Evolutionary conservation across 2,797 vertebrate genomes (phyloP).

Genomic region (Loriculus beryllinus): DNA sequence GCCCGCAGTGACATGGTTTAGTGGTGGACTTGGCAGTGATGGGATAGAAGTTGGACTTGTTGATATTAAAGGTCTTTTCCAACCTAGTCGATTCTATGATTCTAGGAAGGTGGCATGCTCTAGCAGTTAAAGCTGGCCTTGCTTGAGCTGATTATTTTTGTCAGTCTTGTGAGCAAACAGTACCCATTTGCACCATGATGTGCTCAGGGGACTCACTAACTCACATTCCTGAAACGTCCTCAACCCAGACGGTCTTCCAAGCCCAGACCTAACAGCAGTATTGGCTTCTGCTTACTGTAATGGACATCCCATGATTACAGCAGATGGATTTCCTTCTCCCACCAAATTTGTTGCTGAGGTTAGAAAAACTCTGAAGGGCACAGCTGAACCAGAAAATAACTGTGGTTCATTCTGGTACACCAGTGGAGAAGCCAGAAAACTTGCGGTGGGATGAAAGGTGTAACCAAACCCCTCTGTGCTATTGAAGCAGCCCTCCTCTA

Average conservation of each 20-base stretch:
- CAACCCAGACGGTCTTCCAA: not conserved
- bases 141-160: not conserved
- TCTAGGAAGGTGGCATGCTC: not conserved
- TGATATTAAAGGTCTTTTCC: not conserved
- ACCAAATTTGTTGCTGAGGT: not conserved
- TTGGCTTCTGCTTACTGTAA: not conserved
- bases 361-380: not conserved
- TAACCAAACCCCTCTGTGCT: not conserved
- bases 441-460: not conserved
- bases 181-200: not conserved
- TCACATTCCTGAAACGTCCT: rapidly evolving
- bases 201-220: not conserved
- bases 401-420: not conserved
- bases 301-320: not conserved
- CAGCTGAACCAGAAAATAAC: not conserved
- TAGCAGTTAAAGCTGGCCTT: not conserved
- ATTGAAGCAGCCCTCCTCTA: not conserved
- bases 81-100: not conserved
- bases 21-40: not conserved
- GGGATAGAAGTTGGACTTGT: not conserved
- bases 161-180: not conserved
- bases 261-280: not conserved
- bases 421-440: not conserved
- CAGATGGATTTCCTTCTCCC: not conserved
- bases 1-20: not conserved